A percentile compares a stretch with the other conserved stretches of the same genome.
These are phyloP conservation scores for Myotis lucifugus DNA, from an alignment of 2,113 vertebrate species.

Conservation along the genomic window DNA sequence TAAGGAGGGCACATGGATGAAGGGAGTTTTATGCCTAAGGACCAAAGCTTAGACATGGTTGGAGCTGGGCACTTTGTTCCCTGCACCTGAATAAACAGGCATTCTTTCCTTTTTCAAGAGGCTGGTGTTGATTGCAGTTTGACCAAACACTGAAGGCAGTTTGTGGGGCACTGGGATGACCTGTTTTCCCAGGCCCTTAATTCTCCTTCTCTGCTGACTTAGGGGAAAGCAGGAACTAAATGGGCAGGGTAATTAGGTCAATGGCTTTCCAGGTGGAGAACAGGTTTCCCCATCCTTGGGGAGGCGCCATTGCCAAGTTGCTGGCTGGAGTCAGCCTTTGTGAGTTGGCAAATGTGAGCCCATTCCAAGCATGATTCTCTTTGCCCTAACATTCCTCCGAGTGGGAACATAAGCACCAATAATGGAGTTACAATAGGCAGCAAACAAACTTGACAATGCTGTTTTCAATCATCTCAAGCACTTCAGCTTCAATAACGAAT, in stretches of 20 bases:
- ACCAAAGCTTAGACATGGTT: not conserved
- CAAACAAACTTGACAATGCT: not conserved
- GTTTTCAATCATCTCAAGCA: not conserved
- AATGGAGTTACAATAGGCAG: not conserved
- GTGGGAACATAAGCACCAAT: not conserved
- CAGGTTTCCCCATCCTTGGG: not conserved
- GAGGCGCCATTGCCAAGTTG: not conserved
- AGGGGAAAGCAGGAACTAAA: not conserved
- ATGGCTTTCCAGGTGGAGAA: conserved; percentile 23
- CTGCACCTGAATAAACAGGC: not conserved
- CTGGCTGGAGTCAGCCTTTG: not conserved
- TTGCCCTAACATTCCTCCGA: not conserved
- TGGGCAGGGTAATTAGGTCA: conserved; percentile 32
- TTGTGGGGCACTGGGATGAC: not conserved
- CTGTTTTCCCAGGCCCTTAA: not conserved
- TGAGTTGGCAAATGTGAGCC: not conserved
- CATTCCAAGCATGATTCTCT: fast-evolving
- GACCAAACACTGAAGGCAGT: not conserved
- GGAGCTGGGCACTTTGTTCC: not conserved
- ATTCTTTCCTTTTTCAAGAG: not conserved
- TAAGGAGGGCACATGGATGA: not conserved
- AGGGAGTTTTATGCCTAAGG: not conserved
- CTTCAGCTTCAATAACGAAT: not conserved
- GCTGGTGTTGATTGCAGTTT: not conserved
- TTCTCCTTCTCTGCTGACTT: conserved; percentile 59